Base-by-base conservation (phyloP, 1,140 invertebrate species). In the Orussus abietinus region DNA sequence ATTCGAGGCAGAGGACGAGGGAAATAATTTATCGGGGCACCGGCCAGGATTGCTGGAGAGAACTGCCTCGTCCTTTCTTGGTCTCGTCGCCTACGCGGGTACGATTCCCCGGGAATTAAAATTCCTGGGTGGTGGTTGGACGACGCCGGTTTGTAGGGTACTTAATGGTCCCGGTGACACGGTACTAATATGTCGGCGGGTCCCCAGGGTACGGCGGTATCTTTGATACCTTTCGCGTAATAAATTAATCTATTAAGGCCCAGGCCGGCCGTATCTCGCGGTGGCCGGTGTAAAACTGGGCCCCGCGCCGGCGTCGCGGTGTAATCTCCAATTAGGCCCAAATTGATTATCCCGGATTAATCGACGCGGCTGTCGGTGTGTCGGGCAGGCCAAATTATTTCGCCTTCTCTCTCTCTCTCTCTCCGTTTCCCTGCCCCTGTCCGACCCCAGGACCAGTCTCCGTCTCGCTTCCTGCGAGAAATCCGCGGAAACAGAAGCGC, bases 191-290 rank as follows among this genome's bases (percentile, higher is more conserved):
- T 62, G 65, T 65, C 51, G 54, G 40, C 44, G 45, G 38, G 44
- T 51, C 44, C 36, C 39, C 42, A 39, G 34, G 22, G 51, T 46
- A 47, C 17, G 48, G 57, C 66, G 67, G 67, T 55, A 45, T 55
- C 66, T 70, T 70, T 70, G 67, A 69, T 53, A 42, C 50, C 49
- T 62, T 64, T 59, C 43, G 52, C 51, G 57, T 68, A 66, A 70
- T 69, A 68, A 70, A 70, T 70, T 70, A 70, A 70, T 70, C 67
- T 69, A 70, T 70, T 70, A 70, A 54, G 57, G 56, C 53, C 49
- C 26, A 18, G 55, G 32, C 37, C 51, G 52, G 29, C 41, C 42
- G 51, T 53, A 44, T 54, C 51, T 55, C 25, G 14, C 35, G 15
- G 25, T 20, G 26, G 17, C 30, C 26, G 29, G 10, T 19, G 45